These are phyloP conservation scores for Cinclus cinclus DNA, from an alignment of 2,113 vertebrate genomes.

Conservation along the genomic window DNA sequence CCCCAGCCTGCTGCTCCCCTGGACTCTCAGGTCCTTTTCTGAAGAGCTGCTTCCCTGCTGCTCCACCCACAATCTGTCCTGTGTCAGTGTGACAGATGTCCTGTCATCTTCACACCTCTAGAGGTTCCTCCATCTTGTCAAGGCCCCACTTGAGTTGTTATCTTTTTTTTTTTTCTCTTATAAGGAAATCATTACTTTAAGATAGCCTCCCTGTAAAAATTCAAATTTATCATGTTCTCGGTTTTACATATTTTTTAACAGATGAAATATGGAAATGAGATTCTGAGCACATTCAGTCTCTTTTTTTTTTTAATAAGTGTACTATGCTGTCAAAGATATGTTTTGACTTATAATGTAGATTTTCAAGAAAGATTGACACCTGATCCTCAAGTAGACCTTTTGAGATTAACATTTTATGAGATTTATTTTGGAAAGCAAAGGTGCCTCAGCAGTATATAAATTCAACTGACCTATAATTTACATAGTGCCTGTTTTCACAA, in stretches of 20 bases:
- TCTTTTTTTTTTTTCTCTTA: background rate
- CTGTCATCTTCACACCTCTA: background rate
- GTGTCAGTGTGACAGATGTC: background rate
- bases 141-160: background rate
- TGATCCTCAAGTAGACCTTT: conserved; percentile 8
- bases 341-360: conserved; percentile 35
- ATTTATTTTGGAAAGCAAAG: background rate
- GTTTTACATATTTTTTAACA: background rate
- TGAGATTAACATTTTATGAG: background rate
- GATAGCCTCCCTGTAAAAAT: background rate
- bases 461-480: background rate
- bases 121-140: background rate
- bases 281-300: background rate
- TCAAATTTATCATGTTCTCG: background rate
- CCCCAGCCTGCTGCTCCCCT: background rate
- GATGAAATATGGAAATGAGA: conserved; percentile 6
- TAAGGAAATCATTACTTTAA: background rate
- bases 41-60: background rate
- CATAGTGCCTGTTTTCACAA: background rate
- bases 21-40: background rate
- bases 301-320: conserved; percentile 8
- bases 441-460: background rate
- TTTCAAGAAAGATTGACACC: conserved; percentile 30
- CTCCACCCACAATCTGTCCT: background rate
- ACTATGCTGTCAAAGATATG: background rate